Evolutionary conservation across 1,140 invertebrate genomes (phyloP).

Genomic region (Dendrolimus punctatus): DNA sequence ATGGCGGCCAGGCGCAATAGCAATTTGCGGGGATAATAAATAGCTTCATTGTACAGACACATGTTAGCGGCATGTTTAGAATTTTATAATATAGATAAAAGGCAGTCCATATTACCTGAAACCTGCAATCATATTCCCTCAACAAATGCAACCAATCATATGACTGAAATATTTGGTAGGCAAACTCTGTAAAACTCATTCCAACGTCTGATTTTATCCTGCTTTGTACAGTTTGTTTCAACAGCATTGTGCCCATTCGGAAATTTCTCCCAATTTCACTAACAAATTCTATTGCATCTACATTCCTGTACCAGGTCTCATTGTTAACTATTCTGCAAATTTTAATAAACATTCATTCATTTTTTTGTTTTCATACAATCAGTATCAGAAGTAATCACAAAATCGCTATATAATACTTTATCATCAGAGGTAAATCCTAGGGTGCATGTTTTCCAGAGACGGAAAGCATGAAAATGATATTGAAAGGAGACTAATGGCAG

Average conservation of each 20-base stretch:
- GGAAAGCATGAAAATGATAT: too few species aligned
- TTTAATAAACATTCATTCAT: background rate
- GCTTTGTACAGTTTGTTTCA: constrained; percentile 84
- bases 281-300: constrained; percentile 88
- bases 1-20: too few species aligned
- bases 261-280: constrained; percentile 86
- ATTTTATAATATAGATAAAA: too few species aligned
- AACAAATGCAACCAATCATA: constrained; percentile 96
- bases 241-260: constrained; percentile 88
- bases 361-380: background rate
- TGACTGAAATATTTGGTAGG: constrained; percentile 96
- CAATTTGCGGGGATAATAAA: too few species aligned
- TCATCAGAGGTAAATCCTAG: too few species aligned
- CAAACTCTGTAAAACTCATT: constrained; percentile 96
- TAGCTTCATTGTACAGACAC: too few species aligned
- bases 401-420: too few species aligned
- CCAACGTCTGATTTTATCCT: constrained; percentile 85
- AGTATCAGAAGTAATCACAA: too few species aligned
- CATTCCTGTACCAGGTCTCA: constrained; percentile 86
- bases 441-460: too few species aligned
- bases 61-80: too few species aligned
- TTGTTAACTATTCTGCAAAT: constrained; percentile 88
- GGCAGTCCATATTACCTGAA: constrained; percentile 79
- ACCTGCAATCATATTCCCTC: constrained; percentile 85
- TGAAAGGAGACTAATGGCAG: too few species aligned